phyloP scores from a whole-genome alignment of 2,113 vertebrate genomes.

The Colossoma macropomum region DNA sequence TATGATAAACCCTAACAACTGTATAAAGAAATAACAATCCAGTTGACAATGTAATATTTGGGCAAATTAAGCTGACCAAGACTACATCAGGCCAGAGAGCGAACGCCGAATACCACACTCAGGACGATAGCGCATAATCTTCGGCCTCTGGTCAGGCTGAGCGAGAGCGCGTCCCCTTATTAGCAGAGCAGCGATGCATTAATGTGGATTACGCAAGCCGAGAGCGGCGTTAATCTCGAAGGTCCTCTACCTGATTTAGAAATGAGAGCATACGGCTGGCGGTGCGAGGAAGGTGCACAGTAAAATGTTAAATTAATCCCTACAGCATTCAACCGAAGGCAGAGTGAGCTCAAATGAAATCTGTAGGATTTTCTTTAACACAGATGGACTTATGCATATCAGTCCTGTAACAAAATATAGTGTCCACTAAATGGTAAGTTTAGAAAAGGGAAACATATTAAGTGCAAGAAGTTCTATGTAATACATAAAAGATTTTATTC shows the following conservation, averaged over 20 bases:
- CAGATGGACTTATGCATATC: neutral
- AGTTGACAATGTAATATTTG: neutral
- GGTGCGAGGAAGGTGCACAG: neutral
- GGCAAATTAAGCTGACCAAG: neutral
- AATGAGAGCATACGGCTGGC: neutral
- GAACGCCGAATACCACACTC: neutral
- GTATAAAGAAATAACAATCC: too few relatives aligned
- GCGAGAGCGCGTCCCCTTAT: neutral
- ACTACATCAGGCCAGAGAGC: neutral
- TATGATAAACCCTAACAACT: too few relatives aligned
- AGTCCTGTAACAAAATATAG: neutral
- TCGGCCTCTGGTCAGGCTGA: neutral
- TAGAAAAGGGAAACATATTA: too few relatives aligned
- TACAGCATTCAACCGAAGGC: neutral
- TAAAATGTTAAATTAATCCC: slow-evolving; percentile 7
- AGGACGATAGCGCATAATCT: too few relatives aligned
- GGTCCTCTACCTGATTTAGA: neutral
- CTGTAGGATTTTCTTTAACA: neutral
- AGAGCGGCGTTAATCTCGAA: neutral
- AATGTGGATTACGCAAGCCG: neutral
- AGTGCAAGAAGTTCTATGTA: too few relatives aligned
- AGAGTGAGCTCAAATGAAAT: neutral
- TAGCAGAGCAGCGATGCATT: neutral
- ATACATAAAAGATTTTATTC: too few relatives aligned
- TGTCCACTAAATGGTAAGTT: too few relatives aligned